Evolutionary conservation across 2,888 invertebrate genomes (phyloP).

Genomic region (Dendrolimus pini): DNA sequence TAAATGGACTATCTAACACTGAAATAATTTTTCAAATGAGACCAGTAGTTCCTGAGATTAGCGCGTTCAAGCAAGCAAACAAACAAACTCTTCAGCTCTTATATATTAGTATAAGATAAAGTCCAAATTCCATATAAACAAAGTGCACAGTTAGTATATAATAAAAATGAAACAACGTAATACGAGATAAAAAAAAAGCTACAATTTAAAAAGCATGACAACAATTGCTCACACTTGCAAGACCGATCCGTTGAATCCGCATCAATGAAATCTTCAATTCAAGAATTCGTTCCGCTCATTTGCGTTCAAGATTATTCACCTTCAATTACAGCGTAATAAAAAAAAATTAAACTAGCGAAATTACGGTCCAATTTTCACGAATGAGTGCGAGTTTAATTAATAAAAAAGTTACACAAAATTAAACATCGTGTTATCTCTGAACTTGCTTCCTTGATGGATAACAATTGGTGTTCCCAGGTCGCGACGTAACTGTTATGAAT

Average conservation of each 20-base stretch:
- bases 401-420: slow-evolving; percentile 6
- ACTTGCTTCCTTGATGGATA: slow-evolving; percentile 39
- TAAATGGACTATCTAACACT: too few relatives aligned
- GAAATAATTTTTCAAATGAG: too few relatives aligned
- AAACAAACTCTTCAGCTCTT: too few relatives aligned
- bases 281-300: neutral
- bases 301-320: neutral
- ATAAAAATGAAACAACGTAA: too few relatives aligned
- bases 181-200: too few relatives aligned
- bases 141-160: too few relatives aligned
- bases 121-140: too few relatives aligned
- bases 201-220: neutral
- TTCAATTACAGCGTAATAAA: neutral
- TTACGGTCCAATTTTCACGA: neutral
- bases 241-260: neutral
- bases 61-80: too few relatives aligned
- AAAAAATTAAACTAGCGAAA: neutral
- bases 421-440: slow-evolving; percentile 20
- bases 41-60: too few relatives aligned
- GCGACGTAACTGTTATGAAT: slow-evolving; percentile 40
- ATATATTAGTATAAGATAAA: too few relatives aligned
- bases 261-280: neutral
- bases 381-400: neutral
- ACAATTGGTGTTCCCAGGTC: slow-evolving; percentile 39
- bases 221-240: neutral